A percentile compares a stretch with the other conserved stretches of the same genome.
Evolutionary conservation across 2,888 invertebrate species (phyloP).

Genomic region (Ornithoptera alexandrae): DNA sequence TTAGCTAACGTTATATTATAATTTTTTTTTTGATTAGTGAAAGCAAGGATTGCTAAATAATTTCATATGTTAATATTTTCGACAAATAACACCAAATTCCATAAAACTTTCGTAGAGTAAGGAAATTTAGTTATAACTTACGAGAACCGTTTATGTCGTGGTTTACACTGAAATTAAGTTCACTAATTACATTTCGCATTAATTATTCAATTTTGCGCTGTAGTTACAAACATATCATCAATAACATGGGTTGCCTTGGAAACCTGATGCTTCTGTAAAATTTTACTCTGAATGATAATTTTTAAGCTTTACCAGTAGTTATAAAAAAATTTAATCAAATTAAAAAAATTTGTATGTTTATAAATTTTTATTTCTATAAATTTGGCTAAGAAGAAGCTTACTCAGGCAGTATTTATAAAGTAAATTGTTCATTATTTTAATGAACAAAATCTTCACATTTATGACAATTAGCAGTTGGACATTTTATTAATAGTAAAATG

Average conservation of each 20-base stretch:
- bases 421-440: no score
- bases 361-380: no score
- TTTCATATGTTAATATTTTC: neutral
- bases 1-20: no score
- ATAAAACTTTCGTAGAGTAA: conserved; percentile 10
- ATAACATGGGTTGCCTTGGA: conserved; percentile 49
- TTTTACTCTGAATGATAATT: neutral
- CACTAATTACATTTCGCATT: conserved; percentile 55
- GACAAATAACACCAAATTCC: neutral
- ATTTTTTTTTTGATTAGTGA: neutral
- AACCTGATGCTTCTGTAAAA: conserved; percentile 42
- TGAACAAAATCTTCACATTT: no score
- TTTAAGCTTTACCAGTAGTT: neutral
- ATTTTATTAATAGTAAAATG: neutral
- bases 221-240: conserved; percentile 34
- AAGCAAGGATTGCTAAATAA: neutral
- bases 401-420: no score
- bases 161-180: conserved; percentile 45
- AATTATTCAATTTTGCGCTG: conserved; percentile 40
- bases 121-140: conserved; percentile 20
- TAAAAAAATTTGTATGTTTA: neutral
- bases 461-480: no score
- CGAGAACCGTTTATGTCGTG: conserved; percentile 17
- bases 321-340: neutral
- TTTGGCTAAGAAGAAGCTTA: no score